phyloP scores from a whole-genome alignment of 1,140 invertebrate genomes.

The Monomorium pharaonis region DNA sequence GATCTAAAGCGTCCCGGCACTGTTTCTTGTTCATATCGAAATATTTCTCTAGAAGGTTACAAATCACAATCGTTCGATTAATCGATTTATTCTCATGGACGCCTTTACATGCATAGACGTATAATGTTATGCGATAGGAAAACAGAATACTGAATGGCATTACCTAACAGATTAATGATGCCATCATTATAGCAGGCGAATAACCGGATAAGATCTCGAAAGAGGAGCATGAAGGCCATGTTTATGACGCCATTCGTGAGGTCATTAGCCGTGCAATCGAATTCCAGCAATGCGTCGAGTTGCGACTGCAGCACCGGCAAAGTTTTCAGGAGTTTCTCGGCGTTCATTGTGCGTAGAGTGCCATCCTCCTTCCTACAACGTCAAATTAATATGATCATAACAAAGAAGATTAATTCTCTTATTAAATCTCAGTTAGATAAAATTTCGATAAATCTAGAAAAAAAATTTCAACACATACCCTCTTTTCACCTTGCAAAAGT shows the following conservation, averaged over 20 bases:
- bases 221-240: conserved; percentile 99
- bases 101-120: not conserved
- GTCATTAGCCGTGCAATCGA: conserved; percentile 98
- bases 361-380: conserved; percentile 97
- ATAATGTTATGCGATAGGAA: not conserved
- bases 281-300: conserved; percentile 97
- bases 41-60: conserved; percentile 93
- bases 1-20: conserved; percentile 98
- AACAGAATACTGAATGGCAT: not conserved
- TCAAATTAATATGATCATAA: not conserved
- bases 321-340: conserved; percentile 98
- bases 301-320: conserved; percentile 98
- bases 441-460: not conserved
- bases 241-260: conserved; percentile 99
- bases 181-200: conserved; percentile 99
- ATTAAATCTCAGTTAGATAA: not conserved
- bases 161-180: conserved; percentile 98
- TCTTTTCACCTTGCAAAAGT: conserved; percentile 99
- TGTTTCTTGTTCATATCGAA: conserved; percentile 99
- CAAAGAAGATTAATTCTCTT: not conserved
- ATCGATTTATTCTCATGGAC: not conserved
- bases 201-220: conserved; percentile 98
- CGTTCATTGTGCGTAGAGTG: conserved; percentile 97
- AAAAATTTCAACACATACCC: conserved; percentile 89
- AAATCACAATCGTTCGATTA: not conserved